Percentiles rank a stretch among this genome's conserved stretches.
Conservation (phyloP, 1,140 invertebrate genomes). For the Drosophila watanabei region DNA sequence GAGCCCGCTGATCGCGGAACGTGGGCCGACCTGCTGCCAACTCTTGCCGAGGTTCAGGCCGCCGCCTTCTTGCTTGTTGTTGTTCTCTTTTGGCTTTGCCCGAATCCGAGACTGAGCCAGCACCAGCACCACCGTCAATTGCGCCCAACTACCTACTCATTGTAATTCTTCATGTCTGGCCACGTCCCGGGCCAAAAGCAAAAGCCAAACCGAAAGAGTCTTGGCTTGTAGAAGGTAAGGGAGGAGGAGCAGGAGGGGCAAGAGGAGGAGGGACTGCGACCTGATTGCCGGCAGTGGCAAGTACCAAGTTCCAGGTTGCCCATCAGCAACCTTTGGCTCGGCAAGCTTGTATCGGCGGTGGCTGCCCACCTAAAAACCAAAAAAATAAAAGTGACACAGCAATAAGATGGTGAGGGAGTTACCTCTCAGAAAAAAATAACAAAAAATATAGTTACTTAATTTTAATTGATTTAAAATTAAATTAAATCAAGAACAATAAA, state of each 20-base stretch:
- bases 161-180: constrained; percentile 83
- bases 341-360: constrained; percentile 45
- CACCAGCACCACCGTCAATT: constrained; percentile 63
- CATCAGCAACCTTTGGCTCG: constrained; percentile 77
- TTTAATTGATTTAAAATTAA: not conserved
- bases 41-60: constrained; percentile 51
- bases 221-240: constrained; percentile 16
- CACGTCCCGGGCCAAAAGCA: constrained; percentile 47
- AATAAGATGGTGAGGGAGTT: not conserved
- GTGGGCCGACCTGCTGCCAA: constrained; percentile 82
- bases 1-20: constrained; percentile 58
- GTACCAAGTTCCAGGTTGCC: constrained; percentile 67
- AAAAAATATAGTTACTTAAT: too few species aligned
- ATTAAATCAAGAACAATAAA: not conserved
- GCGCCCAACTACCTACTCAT: constrained; percentile 83
- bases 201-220: constrained; percentile 17
- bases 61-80: constrained; percentile 9
- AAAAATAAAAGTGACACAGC: constrained; percentile 1
- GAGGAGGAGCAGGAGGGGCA: not conserved
- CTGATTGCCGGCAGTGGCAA: constrained; percentile 75
- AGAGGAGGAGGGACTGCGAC: constrained; percentile 56
- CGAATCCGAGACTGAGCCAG: constrained; percentile 35
- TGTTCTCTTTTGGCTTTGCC: constrained; percentile 21
- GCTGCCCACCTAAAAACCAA: constrained; percentile 55
- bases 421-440: not conserved